phyloP scores from a whole-genome alignment of 2,888 invertebrate genomes.

The Bruchidius siliquastri region DNA sequence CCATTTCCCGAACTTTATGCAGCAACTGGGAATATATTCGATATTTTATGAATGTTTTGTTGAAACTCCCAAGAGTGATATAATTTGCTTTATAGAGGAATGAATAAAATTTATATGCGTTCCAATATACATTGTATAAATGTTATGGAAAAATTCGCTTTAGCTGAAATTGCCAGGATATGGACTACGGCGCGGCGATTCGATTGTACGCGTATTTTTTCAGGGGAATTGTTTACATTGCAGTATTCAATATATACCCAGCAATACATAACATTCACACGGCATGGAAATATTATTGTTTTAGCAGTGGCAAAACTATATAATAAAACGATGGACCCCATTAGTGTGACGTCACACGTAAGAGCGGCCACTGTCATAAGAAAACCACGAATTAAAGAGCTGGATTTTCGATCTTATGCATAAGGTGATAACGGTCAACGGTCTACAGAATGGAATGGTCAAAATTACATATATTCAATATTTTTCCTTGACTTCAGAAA shows the following conservation, averaged over 20 bases:
- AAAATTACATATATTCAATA: too few relatives aligned
- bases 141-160: background rate
- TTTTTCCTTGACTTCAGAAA: too few relatives aligned
- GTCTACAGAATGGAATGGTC: too few relatives aligned
- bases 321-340: too few relatives aligned
- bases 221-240: background rate
- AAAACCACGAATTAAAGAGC: too few relatives aligned
- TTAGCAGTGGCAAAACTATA: too few relatives aligned
- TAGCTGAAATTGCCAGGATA: background rate
- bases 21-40: conserved; percentile 22
- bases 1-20: conserved; percentile 19
- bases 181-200: background rate
- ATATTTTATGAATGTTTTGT: conserved; percentile 24
- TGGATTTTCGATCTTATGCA: too few relatives aligned
- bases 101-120: background rate
- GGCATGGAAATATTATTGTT: too few relatives aligned
- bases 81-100: background rate
- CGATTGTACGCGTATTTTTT: background rate
- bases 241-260: background rate
- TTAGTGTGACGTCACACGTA: too few relatives aligned
- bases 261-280: too few relatives aligned
- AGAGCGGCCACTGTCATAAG: too few relatives aligned
- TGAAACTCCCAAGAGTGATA: conserved; percentile 6
- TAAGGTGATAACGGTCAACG: too few relatives aligned
- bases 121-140: background rate